phyloP scores from a whole-genome alignment of 2,797 vertebrate species.

The Glyptemys insculpta region DNA sequence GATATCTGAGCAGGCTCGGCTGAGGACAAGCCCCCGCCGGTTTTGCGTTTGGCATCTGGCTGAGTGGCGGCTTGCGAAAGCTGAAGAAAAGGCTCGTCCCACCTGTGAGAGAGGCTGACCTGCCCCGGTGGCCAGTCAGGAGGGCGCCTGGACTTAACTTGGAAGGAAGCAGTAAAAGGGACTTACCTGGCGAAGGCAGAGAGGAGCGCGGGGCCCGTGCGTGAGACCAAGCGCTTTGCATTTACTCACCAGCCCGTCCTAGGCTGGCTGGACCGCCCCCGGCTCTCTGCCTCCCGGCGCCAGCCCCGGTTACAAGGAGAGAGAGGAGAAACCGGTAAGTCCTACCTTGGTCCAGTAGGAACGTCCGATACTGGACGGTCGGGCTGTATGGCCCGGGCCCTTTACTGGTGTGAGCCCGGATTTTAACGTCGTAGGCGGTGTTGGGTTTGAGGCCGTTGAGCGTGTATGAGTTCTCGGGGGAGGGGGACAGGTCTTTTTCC shows the following conservation, averaged over 20 bases:
- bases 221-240: slow-evolving; percentile 54
- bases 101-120: slow-evolving; percentile 80
- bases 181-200: slow-evolving; percentile 83
- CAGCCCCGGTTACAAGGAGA: slow-evolving; percentile 76
- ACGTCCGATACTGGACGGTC: slow-evolving; percentile 95
- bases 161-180: slow-evolving; percentile 80
- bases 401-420: slow-evolving; percentile 98
- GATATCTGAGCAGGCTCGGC: slow-evolving; percentile 74
- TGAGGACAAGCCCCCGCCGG: slow-evolving; percentile 51
- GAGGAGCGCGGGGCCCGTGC: slow-evolving; percentile 75
- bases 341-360: slow-evolving; percentile 97
- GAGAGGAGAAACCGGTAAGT: slow-evolving; percentile 86
- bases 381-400: slow-evolving; percentile 99
- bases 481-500: slow-evolving; percentile 91
- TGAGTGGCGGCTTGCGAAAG: slow-evolving; percentile 61
- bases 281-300: slow-evolving; percentile 78
- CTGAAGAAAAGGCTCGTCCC: slow-evolving; percentile 80
- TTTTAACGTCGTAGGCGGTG: slow-evolving; percentile 96
- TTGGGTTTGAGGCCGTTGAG: slow-evolving; percentile 96
- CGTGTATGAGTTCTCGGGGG: slow-evolving; percentile 87
- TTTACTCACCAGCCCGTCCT: slow-evolving; percentile 78
- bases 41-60: not conserved
- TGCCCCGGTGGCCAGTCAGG: slow-evolving; percentile 77
- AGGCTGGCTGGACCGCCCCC: slow-evolving; percentile 69
- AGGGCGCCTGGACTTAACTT: slow-evolving; percentile 82